phyloP scores from a whole-genome alignment of 2,797 vertebrate species.

The Anniella stebbinsi region DNA sequence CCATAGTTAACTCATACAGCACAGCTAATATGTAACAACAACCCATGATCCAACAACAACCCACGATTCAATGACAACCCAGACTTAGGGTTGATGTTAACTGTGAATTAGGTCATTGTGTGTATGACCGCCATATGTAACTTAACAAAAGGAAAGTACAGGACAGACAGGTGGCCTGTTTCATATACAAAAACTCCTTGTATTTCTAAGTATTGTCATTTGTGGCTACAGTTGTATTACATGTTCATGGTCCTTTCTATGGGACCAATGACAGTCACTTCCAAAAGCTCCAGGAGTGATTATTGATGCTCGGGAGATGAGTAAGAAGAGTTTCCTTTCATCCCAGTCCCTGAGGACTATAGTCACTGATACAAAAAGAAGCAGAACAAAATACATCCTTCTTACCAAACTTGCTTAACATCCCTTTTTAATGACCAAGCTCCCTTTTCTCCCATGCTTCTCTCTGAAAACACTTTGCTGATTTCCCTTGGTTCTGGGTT shows the following conservation, averaged over 20 bases:
- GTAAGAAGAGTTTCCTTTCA: neutral
- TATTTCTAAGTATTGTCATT: neutral
- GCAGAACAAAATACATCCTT: neutral
- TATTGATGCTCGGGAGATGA: accelerated
- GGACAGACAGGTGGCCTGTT: neutral
- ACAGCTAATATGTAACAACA: too few species aligned
- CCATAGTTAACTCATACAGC: too few species aligned
- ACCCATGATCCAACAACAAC: too few species aligned
- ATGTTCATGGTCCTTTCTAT: neutral
- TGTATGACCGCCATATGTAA: neutral
- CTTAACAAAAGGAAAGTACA: neutral
- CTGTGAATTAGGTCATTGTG: too few species aligned
- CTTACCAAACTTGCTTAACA: slow-evolving; percentile 9
- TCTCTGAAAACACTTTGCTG: slow-evolving; percentile 8
- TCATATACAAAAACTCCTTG: neutral
- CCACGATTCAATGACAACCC: too few species aligned
- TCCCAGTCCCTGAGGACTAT: neutral
- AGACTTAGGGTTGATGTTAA: too few species aligned
- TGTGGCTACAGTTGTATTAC: neutral
- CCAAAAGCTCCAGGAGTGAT: neutral
- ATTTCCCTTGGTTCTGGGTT: slow-evolving; percentile 42
- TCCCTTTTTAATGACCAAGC: slow-evolving; percentile 1
- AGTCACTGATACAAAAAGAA: neutral
- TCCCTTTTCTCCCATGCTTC: slow-evolving; percentile 7
- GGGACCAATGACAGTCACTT: neutral